A percentile compares a stretch with the other conserved stretches of the same genome.
phyloP scores from a whole-genome alignment of 2,797 vertebrate genomes.

The Ciconia nigra region DNA sequence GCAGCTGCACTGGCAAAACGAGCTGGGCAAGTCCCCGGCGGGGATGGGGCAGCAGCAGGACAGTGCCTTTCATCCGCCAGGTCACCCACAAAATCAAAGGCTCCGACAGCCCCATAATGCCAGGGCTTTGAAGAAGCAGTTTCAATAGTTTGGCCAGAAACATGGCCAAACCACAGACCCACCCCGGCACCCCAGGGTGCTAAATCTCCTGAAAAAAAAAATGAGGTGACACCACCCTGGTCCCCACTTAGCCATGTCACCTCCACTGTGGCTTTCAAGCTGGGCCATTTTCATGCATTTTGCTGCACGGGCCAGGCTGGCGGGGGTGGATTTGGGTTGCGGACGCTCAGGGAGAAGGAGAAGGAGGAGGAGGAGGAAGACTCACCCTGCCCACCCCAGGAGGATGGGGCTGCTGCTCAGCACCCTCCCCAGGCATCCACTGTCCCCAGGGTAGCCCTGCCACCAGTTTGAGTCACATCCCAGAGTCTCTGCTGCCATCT shows the following conservation, averaged over 20 bases:
- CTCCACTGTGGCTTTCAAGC: accelerated
- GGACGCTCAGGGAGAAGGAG: not conserved
- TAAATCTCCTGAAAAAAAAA: not conserved
- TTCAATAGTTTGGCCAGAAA: not conserved
- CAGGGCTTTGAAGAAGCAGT: not conserved
- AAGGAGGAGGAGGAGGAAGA: not conserved
- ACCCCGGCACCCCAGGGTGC: not conserved
- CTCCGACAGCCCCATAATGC: accelerated
- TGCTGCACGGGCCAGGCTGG: not conserved
- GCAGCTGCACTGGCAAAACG: accelerated
- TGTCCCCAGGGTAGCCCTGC: not conserved
- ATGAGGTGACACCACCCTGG: not conserved
- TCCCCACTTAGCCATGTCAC: not conserved
- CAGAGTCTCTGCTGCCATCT: constrained; percentile 40
- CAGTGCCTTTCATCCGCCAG: accelerated
- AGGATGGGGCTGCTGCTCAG: not conserved
- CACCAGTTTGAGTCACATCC: accelerated
- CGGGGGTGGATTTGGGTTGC: accelerated
- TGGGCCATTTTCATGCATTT: not conserved
- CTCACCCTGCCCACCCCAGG: not conserved
- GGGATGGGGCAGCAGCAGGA: accelerated
- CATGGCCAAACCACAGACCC: accelerated
- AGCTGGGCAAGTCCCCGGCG: not conserved
- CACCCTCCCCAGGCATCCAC: not conserved
- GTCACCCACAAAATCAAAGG: not conserved